Evolutionary conservation across 2,113 vertebrate genomes (phyloP).

Genomic region (Malurus alboscapulatus): DNA sequence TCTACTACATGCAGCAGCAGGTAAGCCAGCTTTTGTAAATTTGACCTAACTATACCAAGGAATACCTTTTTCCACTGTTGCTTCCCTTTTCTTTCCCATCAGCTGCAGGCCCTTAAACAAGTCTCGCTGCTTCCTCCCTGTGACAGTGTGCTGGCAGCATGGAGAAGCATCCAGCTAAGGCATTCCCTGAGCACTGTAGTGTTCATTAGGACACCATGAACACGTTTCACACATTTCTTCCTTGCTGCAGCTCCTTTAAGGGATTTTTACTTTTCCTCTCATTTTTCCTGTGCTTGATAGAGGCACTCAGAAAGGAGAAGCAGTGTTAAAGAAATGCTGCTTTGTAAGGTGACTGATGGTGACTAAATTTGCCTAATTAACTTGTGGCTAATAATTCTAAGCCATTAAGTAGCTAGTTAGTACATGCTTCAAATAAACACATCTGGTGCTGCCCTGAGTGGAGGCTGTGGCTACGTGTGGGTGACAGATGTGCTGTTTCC

Average conservation of each 20-base stretch:
- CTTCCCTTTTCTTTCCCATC: not conserved
- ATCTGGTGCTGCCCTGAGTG: slow-evolving; percentile 81
- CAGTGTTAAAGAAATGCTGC: slow-evolving; percentile 11
- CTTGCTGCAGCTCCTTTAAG: not conserved
- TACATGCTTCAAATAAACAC: slow-evolving; percentile 84
- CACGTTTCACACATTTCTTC: not conserved
- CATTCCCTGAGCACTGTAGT: not conserved
- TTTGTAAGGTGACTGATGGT: slow-evolving; percentile 69
- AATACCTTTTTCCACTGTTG: not conserved
- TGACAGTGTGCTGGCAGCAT: not conserved
- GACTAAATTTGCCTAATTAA: slow-evolving; percentile 85
- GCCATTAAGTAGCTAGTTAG: slow-evolving; percentile 91
- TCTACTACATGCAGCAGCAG: not conserved
- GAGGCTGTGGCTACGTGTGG: slow-evolving; percentile 66
- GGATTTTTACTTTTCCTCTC: not conserved
- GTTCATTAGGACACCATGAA: fast-evolving
- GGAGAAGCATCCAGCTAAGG: not conserved
- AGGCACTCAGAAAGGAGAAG: slow-evolving; percentile 17
- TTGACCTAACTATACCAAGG: not conserved
- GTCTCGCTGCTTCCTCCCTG: not conserved
- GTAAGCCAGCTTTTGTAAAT: not conserved
- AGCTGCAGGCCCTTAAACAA: not conserved
- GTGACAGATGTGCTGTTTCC: slow-evolving; percentile 89
- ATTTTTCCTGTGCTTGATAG: not conserved
- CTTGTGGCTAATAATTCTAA: slow-evolving; percentile 82